Conservation (phyloP, 2,888 invertebrate genomes). For the Oasisia sp. region DNA sequence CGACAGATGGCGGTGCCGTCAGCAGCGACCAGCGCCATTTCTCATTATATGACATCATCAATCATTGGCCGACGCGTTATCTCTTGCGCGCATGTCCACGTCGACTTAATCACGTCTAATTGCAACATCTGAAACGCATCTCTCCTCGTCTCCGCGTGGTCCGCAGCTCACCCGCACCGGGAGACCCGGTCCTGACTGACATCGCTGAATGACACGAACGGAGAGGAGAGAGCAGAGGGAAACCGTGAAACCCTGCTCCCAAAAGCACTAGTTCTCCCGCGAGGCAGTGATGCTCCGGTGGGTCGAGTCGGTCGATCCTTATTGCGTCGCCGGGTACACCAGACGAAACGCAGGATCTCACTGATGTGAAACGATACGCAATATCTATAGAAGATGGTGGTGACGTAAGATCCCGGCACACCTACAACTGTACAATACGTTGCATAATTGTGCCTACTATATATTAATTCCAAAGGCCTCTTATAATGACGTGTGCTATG, state of each 20-base stretch:
- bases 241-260: neutral
- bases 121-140: neutral
- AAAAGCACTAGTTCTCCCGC: neutral
- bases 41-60: conserved; percentile 17
- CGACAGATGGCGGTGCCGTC: conserved; percentile 3
- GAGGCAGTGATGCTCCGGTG: neutral
- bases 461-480: neutral
- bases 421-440: too few species aligned
- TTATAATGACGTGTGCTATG: neutral
- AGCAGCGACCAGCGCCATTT: neutral
- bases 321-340: too few species aligned
- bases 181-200: neutral
- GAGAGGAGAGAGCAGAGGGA: neutral
- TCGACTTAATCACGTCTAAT: conserved; percentile 6
- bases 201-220: neutral
- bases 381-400: too few species aligned
- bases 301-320: too few species aligned
- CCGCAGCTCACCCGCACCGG: neutral
- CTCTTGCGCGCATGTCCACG: conserved; percentile 12
- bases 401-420: too few species aligned
- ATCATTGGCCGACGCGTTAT: conserved; percentile 5
- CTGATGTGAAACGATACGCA: too few species aligned
- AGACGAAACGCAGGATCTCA: too few species aligned
- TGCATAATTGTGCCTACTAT: too few species aligned
- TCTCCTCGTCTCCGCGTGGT: neutral